A percentile compares a stretch with the other conserved stretches of the same genome.
phyloP scores from a whole-genome alignment of 2,888 invertebrate genomes.

The Cheiracanthium punctorium region DNA sequence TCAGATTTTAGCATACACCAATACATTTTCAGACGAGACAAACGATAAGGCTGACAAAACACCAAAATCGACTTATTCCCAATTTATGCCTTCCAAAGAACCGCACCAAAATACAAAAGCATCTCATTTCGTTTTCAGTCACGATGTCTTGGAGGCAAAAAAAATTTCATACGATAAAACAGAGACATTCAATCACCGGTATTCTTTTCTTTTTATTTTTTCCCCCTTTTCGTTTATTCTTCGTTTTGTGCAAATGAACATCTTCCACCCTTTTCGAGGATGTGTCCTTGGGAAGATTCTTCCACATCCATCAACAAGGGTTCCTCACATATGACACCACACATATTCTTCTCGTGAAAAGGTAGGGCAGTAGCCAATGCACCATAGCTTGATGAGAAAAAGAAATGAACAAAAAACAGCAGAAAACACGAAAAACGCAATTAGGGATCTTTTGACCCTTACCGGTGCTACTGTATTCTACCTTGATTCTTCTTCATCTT shows the following conservation, averaged over 20 bases:
- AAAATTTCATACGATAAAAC: constrained; percentile 40
- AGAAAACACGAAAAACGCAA: constrained; percentile 61
- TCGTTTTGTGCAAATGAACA: not conserved
- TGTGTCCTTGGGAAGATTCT: constrained; percentile 40
- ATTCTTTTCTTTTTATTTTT: constrained; percentile 33
- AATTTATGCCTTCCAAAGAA: not conserved
- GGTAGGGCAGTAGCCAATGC: constrained; percentile 42
- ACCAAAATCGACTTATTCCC: constrained; percentile 8
- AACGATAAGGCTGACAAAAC: constrained; percentile 6
- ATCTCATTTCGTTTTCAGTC: constrained; percentile 60
- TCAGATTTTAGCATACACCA: not conserved
- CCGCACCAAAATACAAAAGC: constrained; percentile 9
- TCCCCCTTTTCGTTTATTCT: no score
- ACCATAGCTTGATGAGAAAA: constrained; percentile 21
- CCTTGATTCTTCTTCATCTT: constrained; percentile 3
- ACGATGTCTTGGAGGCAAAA: constrained; percentile 33
- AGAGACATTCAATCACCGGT: constrained; percentile 63
- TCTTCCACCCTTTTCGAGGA: constrained; percentile 15
- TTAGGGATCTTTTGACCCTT: constrained; percentile 67
- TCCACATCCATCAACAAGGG: constrained; percentile 45
- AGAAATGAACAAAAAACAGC: constrained; percentile 26
- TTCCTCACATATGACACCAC: constrained; percentile 59
- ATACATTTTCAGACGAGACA: not conserved
- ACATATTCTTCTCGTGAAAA: constrained; percentile 23
- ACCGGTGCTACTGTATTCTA: constrained; percentile 60